Evolutionary conservation across 2,113 vertebrate species (phyloP).

Genomic region (Cheilinus undulatus): DNA sequence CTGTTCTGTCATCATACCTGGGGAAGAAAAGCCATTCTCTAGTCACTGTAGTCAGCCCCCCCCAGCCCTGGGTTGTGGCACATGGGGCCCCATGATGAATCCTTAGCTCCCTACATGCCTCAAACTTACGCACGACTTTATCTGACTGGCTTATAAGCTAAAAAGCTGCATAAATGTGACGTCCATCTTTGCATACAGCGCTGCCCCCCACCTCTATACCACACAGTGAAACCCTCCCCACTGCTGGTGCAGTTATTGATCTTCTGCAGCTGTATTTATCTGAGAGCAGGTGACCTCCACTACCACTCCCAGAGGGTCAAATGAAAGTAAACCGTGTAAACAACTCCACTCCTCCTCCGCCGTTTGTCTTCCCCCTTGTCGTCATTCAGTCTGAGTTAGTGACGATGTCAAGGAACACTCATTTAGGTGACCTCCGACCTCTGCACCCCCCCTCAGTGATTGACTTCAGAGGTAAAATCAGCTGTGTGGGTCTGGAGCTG

Average conservation of each 20-base stretch:
- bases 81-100: too few species aligned
- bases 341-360: background rate
- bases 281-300: background rate
- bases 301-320: background rate
- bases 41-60: too few species aligned
- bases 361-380: background rate
- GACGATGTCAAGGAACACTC: background rate
- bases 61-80: too few species aligned
- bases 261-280: background rate
- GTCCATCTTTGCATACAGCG: too few species aligned
- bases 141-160: too few species aligned
- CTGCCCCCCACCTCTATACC: too few species aligned
- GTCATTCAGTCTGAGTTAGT: background rate
- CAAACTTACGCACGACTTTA: too few species aligned
- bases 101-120: too few species aligned
- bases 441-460: background rate
- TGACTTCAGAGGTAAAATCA: background rate
- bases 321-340: background rate
- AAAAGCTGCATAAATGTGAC: too few species aligned
- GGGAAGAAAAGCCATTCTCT: too few species aligned
- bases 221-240: too few species aligned
- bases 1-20: too few species aligned
- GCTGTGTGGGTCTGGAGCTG: background rate
- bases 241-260: background rate
- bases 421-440: constrained; percentile 27